These are phyloP conservation scores for Lamproptera curius DNA, from an alignment of 2,888 invertebrate species.

Conservation along the genomic window DNA sequence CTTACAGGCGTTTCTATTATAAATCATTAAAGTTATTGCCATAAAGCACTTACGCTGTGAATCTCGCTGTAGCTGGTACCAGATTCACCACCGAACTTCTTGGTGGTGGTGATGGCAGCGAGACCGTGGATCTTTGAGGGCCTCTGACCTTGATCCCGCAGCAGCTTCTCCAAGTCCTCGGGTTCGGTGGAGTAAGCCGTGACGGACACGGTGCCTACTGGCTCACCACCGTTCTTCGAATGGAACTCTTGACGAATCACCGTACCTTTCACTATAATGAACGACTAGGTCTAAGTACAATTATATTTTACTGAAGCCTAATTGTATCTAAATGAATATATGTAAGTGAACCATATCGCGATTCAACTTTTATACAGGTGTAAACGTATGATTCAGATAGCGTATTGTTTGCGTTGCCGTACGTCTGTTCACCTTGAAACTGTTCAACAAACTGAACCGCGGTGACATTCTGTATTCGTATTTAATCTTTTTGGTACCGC, in stretches of 20 bases:
- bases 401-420: constrained; percentile 1
- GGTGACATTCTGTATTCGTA: constrained; percentile 9
- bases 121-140: constrained; percentile 65
- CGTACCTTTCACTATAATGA: constrained; percentile 84
- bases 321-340: too few relatives aligned
- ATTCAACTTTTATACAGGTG: too few relatives aligned
- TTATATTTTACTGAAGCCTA: too few relatives aligned
- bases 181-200: constrained; percentile 84
- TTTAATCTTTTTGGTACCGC: constrained; percentile 8
- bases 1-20: background rate
- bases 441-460: constrained; percentile 8
- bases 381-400: background rate
- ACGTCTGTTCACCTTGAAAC: constrained; percentile 12
- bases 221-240: constrained; percentile 83
- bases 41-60: constrained; percentile 48
- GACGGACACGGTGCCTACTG: constrained; percentile 82
- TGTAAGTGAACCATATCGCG: too few relatives aligned
- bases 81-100: constrained; percentile 63
- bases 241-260: constrained; percentile 83
- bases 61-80: constrained; percentile 55
- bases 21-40: background rate
- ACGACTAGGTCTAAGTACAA: too few relatives aligned
- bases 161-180: constrained; percentile 66
- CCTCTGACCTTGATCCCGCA: constrained; percentile 53
- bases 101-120: constrained; percentile 69